Base-by-base conservation (phyloP, 2,113 vertebrate genomes). In the Dipodomys spectabilis region DNA sequence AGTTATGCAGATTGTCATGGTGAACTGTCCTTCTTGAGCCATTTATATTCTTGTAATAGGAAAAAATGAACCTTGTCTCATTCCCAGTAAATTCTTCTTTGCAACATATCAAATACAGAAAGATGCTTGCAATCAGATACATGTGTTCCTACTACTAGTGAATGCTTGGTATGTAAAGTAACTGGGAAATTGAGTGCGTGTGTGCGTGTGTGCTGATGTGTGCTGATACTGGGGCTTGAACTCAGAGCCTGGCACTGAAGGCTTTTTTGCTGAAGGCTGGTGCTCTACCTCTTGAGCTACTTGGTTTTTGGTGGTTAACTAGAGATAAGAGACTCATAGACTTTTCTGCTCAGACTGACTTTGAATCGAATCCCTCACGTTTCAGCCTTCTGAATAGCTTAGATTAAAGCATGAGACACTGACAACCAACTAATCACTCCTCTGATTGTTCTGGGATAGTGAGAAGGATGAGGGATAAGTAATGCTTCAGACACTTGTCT, bases 21-120 rank as follows among this genome's bases (percentile, higher is more conserved):
- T 72, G 88, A 92, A 45, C 91, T n/a, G 87, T 60, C 72, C 91
- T 90, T 95, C 87, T 44, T 39, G 72, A 85, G 27, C 73, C 96
- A 27, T 86, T 89, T 95, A 74, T 95, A 44, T 57, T 95, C 19
- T 87, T 67, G 77, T 92, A 86, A 27, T 15, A 82, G 75, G 30
- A 11, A 78, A 32, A 72, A 78, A 96, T 74, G 7, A 35, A 90
- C 12, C 62, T 69, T 94, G 0, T 10, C 32, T 94, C 30, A 95
- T 93, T 94, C 92, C 89, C 27, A 72, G 74, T 92, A 95, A 96
- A 95, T 88, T 13, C 28, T 62, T 60, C 91, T 94, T 73, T 89
- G 67, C 30, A 67, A 44, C 62, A 74, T 91, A 86, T 91, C 87
- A 95, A 53, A 78, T 86, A 18, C 0, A 7, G 69, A 77, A 87